Evolutionary conservation across 2,797 vertebrate genomes (phyloP).

Genomic region (Eulemur albifrons): DNA sequence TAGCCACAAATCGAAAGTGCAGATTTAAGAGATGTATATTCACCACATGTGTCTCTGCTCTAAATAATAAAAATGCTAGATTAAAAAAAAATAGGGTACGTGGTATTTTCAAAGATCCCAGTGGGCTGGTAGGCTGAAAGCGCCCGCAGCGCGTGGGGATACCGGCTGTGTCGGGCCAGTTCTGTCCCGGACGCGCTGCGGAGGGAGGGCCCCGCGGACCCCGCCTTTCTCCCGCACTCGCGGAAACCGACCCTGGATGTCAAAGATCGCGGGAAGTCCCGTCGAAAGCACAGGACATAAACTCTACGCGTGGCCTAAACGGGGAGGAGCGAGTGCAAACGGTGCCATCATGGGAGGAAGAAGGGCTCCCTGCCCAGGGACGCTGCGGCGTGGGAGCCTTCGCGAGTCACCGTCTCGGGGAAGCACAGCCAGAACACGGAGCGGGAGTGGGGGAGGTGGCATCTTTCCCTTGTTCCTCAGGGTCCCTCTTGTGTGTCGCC

Average conservation of each 20-base stretch:
- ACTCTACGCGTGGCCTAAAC: background rate
- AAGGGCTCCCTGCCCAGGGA: background rate
- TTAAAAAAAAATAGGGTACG: background rate
- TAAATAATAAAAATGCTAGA: background rate
- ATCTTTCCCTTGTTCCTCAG: background rate
- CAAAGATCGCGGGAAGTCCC: background rate
- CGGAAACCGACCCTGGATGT: background rate
- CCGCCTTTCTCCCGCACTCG: background rate
- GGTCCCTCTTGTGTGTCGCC: no score
- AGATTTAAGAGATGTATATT: background rate
- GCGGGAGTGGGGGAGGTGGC: fast-evolving
- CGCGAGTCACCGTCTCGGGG: background rate
- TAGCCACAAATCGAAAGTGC: background rate
- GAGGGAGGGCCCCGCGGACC: background rate
- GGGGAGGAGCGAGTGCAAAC: no score
- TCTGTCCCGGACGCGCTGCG: background rate
- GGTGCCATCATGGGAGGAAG: background rate
- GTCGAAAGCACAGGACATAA: background rate
- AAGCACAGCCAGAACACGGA: background rate
- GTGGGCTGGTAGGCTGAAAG: no score
- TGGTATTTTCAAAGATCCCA: background rate
- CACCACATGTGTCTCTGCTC: background rate
- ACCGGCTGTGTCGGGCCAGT: fast-evolving
- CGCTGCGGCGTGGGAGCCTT: fast-evolving
- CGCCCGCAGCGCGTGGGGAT: no score